Evolutionary conservation across 1,140 invertebrate species (phyloP).

Genomic region (Pseudomyrmex flavicornis): DNA sequence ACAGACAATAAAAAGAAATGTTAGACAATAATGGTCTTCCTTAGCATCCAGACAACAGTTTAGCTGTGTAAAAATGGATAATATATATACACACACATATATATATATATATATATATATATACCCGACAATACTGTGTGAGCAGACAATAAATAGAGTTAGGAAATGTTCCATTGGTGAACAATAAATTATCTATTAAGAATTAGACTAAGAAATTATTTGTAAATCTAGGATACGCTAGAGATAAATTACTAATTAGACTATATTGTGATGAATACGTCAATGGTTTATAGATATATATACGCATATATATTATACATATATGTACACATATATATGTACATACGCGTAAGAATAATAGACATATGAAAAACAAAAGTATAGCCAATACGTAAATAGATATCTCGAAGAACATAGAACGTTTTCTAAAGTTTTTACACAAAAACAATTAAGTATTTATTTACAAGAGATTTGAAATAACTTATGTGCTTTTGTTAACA

Average conservation of each 20-base stretch:
- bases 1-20: slow-evolving; percentile 58
- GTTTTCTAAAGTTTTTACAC: slow-evolving; percentile 25
- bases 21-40: slow-evolving; percentile 79
- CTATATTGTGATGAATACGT: slow-evolving; percentile 57
- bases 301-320: slow-evolving; percentile 3
- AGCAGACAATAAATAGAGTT: slow-evolving; percentile 83
- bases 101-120: slow-evolving; percentile 55
- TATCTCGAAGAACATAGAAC: not conserved
- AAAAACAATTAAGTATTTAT: slow-evolving; percentile 11
- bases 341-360: slow-evolving; percentile 42
- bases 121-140: slow-evolving; percentile 84
- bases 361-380: slow-evolving; percentile 5
- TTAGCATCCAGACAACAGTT: slow-evolving; percentile 83
- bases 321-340: not conserved
- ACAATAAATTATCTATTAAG: slow-evolving; percentile 77
- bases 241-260: not conserved
- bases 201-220: slow-evolving; percentile 47
- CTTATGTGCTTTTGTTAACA: not conserved
- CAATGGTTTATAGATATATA: slow-evolving; percentile 41
- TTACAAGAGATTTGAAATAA: no score
- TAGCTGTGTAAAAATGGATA: slow-evolving; percentile 74
- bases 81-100: slow-evolving; percentile 58
- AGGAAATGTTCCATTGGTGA: slow-evolving; percentile 78
- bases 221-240: slow-evolving; percentile 44
- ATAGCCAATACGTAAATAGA: slow-evolving; percentile 37